phyloP scores from a whole-genome alignment of 2,113 vertebrate genomes.

The Capreolus pygargus region DNA sequence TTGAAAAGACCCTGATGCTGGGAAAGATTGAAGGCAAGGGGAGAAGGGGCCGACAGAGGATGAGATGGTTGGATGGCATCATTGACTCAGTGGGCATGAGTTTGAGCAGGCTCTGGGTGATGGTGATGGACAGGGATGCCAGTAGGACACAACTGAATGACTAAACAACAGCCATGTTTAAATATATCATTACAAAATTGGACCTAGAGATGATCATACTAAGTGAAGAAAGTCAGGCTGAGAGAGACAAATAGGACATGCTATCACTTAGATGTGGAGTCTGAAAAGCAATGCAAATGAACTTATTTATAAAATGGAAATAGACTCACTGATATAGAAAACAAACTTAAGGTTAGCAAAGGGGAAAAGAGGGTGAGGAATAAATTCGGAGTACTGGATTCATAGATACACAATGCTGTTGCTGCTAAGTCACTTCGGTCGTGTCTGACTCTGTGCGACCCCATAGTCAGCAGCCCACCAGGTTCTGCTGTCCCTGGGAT shows the following conservation, averaged over 20 bases:
- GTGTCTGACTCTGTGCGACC: too few relatives aligned
- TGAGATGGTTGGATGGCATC: neutral
- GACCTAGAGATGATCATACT: neutral
- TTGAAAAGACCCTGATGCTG: neutral
- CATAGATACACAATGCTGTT: neutral
- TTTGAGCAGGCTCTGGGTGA: neutral
- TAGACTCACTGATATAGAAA: neutral
- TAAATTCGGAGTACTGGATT: neutral
- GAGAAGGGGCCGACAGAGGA: neutral
- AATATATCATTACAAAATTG: neutral
- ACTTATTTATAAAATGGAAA: neutral
- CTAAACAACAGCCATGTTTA: neutral
- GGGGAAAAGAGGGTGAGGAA: neutral
- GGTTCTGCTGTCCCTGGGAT: too few relatives aligned
- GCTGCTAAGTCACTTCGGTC: too few relatives aligned
- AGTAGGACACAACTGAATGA: accelerated
- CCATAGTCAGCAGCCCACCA: too few relatives aligned
- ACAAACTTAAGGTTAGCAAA: neutral
- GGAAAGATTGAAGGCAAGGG: neutral
- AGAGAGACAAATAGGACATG: neutral
- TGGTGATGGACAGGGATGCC: neutral
- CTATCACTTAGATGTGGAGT: neutral
- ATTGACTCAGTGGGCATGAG: neutral
- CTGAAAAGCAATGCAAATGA: neutral
- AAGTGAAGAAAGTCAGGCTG: neutral